Evolutionary conservation across 2,888 invertebrate species (phyloP), one percentile per base, ranked within the genome.

Genomic region (Rhingia rostrata): DNA sequence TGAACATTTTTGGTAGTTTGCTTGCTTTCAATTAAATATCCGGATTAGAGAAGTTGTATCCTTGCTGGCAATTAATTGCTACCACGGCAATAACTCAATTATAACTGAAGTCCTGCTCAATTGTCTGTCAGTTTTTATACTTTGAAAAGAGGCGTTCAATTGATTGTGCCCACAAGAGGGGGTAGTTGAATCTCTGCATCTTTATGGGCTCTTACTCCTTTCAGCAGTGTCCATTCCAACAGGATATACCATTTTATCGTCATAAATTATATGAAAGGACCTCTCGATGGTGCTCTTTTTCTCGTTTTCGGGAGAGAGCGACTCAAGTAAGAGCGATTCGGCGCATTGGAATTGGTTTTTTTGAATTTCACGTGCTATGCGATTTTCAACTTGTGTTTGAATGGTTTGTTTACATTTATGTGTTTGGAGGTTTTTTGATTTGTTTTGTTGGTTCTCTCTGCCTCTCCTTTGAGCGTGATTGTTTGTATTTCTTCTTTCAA

Each of bases 41-140:
- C 22, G 5, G 6, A 10, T 49, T n/a, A 6, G 4, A 35, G 10
- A 43, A 54, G 2, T 33, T 35, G 32, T 33, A 56, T 10, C 30
- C 14, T 22, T 22, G 22, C 22, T 22, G 22, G 22, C 14, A 66
- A 66, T 84, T 39, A 80, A 74, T 47, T 81, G 69, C 80, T 87
- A 54, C 60, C 88, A 84, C 88, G 87, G 87, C 88, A 87, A 89
- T 87, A 89, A 89, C 88, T 89, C 89, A 87, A 88, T 90, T 90
- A 88, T 84, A 88, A 91, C 91, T 91, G 91, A 90, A 90, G 89
- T 87, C 86, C 86, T 87, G 88, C 87, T 88, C 89, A 88, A 88
- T 88, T 88, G 87, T 81, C 88, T 88, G 87, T 88, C 88, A 88
- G 88, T 90, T 89, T 91, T 91, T 91, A 91, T 91, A 91, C 88